Evolutionary conservation across 2,113 vertebrate genomes (phyloP), one percentile per base, ranked within the genome.

Genomic region (Cebidichthys violaceus): DNA sequence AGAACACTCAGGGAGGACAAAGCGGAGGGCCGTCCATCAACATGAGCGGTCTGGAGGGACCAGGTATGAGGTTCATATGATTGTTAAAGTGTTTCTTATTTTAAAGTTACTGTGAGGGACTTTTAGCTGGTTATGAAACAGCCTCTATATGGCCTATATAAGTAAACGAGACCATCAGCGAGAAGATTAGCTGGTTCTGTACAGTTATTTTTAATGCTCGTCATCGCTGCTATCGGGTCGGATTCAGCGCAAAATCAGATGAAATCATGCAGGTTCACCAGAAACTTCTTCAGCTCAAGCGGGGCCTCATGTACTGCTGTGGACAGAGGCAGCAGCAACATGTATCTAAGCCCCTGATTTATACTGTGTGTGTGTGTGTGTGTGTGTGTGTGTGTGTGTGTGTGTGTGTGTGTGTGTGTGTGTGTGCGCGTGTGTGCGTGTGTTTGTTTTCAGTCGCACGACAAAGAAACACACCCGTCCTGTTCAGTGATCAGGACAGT

Each of bases 401-500:
- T 20, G 4, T 73, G 31, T 33, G 0, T 61, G 18, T 47, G 15
- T 76, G 17, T 80, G 52, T 54, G 50, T 52, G 5, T 52, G 45
- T 41, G 39, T 41, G 39, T 41, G 39, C 14, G 41, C 4, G 41
- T 43, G 43, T 31, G 0, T 57, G 22, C 37, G 15, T 68, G 15
- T 77, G 41, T 33, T 55, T 20, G 2, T 73, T 59, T 74, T 79
- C 75, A 99, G 98, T 96, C 0, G 86, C 97, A n/a, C 96, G 98
- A 8, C 94, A 97, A 79, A 96, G 98, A 17, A 98, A 94, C 3
- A 95, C 97, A n/a, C 98, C 98, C 0, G 96, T 99, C 22, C 96
- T 99, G 68, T 99, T 99, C 47, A 93, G 92, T n/a, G 97, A 99
- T 33, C 2, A 84, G 1, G 97, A 99, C 1, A 72, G 86, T 39